Percentiles rank a stretch among this genome's conserved stretches.
phyloP scores from a whole-genome alignment of 2,797 vertebrate genomes.

The Phalanger gymnotis region DNA sequence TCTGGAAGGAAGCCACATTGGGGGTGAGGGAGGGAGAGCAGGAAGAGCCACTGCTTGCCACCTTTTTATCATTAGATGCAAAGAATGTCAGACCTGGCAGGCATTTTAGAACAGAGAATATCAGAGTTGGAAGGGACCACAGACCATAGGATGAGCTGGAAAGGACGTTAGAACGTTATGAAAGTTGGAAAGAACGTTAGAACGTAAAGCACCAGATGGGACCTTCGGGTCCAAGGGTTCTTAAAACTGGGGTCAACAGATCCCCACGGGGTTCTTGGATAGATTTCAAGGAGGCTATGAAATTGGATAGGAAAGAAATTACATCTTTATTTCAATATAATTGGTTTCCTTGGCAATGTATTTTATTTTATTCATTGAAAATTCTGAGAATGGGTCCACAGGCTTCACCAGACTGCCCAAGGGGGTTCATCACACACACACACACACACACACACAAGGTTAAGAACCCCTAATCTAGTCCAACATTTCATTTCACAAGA shows the following conservation, averaged over 20 bases:
- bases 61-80: not conserved
- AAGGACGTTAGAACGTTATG: not conserved
- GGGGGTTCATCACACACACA: not conserved
- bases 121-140: not conserved
- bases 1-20: conserved; percentile 31
- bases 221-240: not conserved
- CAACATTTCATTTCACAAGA: not conserved
- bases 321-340: not conserved
- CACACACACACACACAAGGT: not conserved
- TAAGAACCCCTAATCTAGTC: not conserved
- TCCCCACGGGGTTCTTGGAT: not conserved
- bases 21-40: not conserved
- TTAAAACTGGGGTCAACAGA: not conserved
- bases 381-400: not conserved
- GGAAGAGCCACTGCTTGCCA: not conserved
- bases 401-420: not conserved
- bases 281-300: not conserved
- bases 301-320: not conserved
- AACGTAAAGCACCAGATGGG: not conserved
- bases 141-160: not conserved
- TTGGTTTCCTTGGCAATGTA: not conserved
- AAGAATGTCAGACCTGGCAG: not conserved
- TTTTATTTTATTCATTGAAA: not conserved
- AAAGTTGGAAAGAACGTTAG: not conserved
- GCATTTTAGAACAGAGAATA: not conserved